phyloP scores from a whole-genome alignment of 2,888 invertebrate species.

The Thecophora atra region DNA sequence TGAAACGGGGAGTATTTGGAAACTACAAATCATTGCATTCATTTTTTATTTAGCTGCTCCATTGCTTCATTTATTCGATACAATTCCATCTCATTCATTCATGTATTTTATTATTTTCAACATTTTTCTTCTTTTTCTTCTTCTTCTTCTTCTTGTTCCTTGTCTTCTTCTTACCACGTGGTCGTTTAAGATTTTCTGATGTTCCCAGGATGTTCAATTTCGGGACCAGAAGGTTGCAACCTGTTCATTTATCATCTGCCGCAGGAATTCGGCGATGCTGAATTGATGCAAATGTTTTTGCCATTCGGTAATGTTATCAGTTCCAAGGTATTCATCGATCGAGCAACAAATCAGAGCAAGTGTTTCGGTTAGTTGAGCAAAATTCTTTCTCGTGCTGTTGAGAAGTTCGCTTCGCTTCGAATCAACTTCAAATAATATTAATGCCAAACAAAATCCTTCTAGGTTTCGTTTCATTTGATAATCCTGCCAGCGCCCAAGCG shows the following conservation, averaged over 20 bases:
- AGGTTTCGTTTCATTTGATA: constrained; percentile 99
- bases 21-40: background rate
- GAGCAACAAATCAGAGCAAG: constrained; percentile 99
- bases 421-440: background rate
- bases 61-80: background rate
- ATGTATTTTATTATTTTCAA: constrained; percentile 33
- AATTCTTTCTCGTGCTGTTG: background rate
- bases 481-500: constrained; percentile 96
- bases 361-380: constrained; percentile 89
- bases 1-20: no score
- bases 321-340: constrained; percentile 99
- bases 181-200: constrained; percentile 77
- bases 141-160: constrained; percentile 51
- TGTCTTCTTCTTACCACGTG: constrained; percentile 64
- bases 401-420: background rate
- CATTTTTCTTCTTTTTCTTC: constrained; percentile 44
- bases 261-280: constrained; percentile 99
- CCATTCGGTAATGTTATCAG: constrained; percentile 99
- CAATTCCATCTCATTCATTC: constrained; percentile 10
- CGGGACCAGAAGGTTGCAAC: constrained; percentile 99
- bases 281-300: constrained; percentile 99
- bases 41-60: background rate
- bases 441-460: background rate
- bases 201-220: constrained; percentile 91
- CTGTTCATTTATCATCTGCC: constrained; percentile 99